A percentile compares a stretch with the other conserved stretches of the same genome.
phyloP scores from a whole-genome alignment of 2,888 invertebrate species.

The Drosophila mimica region DNA sequence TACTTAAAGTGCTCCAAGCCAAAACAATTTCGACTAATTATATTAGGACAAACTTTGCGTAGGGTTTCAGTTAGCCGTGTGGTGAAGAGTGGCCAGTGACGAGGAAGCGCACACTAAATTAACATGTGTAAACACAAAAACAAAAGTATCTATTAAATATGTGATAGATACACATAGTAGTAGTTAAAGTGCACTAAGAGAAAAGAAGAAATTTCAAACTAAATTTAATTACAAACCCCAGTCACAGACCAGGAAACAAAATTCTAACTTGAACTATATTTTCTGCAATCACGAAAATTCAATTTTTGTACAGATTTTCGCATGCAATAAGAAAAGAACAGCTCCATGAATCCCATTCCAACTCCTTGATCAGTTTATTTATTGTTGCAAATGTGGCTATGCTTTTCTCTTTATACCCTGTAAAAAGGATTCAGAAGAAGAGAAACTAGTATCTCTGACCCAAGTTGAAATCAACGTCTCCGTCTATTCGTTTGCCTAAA shows the following conservation, averaged over 20 bases:
- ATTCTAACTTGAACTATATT: not conserved
- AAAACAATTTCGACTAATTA: constrained; percentile 42
- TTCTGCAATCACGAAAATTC: not conserved
- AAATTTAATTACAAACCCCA: not conserved
- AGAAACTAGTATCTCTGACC: not conserved
- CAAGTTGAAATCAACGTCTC: not conserved
- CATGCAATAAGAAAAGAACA: not conserved
- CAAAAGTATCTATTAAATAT: not conserved
- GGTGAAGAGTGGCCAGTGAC: not conserved
- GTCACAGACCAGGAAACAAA: not conserved
- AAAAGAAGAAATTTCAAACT: not conserved
- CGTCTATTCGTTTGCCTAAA: not conserved
- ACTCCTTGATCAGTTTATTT: not conserved
- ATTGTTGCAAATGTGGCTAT: not conserved
- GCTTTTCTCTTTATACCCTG: not conserved
- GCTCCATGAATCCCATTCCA: not conserved
- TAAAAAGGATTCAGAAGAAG: not conserved
- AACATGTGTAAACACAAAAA: not conserved
- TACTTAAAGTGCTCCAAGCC: constrained; percentile 22
- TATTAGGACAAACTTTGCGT: constrained; percentile 47
- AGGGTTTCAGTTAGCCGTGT: constrained; percentile 37
- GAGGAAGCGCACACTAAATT: not conserved
- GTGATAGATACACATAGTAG: not conserved
- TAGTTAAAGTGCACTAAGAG: not conserved
- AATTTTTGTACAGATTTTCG: not conserved